Percentiles rank a stretch among this genome's conserved stretches.
phyloP scores from a whole-genome alignment of 2,888 invertebrate genomes.

The Drosophila neoperkinsi region DNA sequence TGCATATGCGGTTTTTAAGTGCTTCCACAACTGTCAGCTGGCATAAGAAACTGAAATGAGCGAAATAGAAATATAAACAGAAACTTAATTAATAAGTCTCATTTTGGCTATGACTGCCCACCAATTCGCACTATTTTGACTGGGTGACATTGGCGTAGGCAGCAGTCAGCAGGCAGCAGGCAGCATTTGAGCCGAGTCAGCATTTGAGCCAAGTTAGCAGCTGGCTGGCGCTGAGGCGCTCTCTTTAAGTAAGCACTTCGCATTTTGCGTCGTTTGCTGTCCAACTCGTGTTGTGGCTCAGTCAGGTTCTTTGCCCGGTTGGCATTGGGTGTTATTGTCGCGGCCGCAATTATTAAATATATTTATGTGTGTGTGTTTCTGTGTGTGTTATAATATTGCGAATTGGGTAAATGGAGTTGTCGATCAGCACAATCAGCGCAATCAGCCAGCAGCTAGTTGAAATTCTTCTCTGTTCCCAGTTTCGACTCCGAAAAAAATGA shows the following conservation, averaged over 20 bases:
- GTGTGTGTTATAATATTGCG: constrained; percentile 25
- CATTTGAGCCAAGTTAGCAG: constrained; percentile 5
- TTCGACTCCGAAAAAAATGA: constrained; percentile 14
- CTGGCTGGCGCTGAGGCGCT: not conserved
- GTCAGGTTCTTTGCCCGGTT: constrained; percentile 75
- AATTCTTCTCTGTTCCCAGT: constrained; percentile 23
- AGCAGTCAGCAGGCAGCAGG: constrained; percentile 45
- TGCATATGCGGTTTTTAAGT: constrained; percentile 66
- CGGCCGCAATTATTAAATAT: constrained; percentile 45
- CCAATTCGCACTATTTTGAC: constrained; percentile 74
- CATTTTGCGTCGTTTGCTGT: constrained; percentile 21
- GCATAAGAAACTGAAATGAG: not conserved
- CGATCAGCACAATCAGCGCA: constrained; percentile 37
- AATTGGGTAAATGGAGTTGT: constrained; percentile 68
- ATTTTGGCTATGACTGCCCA: constrained; percentile 71
- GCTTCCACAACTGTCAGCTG: constrained; percentile 17
- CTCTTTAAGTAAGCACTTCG: constrained; percentile 1
- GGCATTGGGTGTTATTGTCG: constrained; percentile 67
- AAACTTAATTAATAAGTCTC: constrained; percentile 78
- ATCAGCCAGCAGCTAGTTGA: constrained; percentile 9
- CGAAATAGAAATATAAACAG: constrained; percentile 30
- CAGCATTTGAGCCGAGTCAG: constrained; percentile 1
- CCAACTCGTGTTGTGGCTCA: constrained; percentile 45
- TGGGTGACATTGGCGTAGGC: constrained; percentile 74
- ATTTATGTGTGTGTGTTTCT: constrained; percentile 1